These are phyloP conservation scores for Paramormyrops hopkinsi DNA, from an alignment of 2,797 vertebrate species.

Conservation along the genomic window DNA sequence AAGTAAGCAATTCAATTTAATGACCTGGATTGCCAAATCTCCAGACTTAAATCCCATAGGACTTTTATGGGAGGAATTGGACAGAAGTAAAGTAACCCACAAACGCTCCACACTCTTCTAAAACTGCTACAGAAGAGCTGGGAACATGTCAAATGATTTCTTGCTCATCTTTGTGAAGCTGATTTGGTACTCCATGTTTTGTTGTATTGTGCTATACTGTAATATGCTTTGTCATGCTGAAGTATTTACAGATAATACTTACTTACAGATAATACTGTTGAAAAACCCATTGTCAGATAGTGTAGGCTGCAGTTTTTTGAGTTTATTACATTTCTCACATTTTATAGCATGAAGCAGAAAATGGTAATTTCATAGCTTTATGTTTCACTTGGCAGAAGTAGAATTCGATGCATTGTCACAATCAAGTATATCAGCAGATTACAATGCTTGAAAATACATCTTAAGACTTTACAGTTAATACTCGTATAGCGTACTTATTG, in stretches of 20 bases:
- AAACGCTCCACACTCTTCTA: not conserved
- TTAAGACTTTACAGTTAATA: constrained; percentile 32
- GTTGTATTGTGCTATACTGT: not conserved
- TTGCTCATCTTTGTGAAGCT: not conserved
- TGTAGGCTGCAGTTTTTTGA: constrained; percentile 23
- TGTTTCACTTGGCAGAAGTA: constrained; percentile 47
- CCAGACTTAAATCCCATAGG: not conserved
- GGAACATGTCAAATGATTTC: not conserved
- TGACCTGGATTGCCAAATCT: not conserved
- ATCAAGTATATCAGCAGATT: constrained; percentile 36
- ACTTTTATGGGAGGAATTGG: not conserved
- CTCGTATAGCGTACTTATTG: constrained; percentile 37
- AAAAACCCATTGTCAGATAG: not conserved
- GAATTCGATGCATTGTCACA: constrained; percentile 45
- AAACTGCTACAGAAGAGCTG: not conserved
- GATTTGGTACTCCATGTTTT: not conserved
- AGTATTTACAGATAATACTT: not conserved
- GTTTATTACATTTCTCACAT: constrained; percentile 59
- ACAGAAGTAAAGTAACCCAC: not conserved
- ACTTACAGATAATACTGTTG: not conserved
- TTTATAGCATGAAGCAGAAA: constrained; percentile 54
- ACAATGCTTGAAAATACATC: constrained; percentile 26
- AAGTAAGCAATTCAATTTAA: not conserved
- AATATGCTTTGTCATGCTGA: not conserved
- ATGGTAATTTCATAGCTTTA: constrained; percentile 56